Evolutionary conservation across 1,140 invertebrate genomes (phyloP).

Genomic region (Drosophila sp.): DNA sequence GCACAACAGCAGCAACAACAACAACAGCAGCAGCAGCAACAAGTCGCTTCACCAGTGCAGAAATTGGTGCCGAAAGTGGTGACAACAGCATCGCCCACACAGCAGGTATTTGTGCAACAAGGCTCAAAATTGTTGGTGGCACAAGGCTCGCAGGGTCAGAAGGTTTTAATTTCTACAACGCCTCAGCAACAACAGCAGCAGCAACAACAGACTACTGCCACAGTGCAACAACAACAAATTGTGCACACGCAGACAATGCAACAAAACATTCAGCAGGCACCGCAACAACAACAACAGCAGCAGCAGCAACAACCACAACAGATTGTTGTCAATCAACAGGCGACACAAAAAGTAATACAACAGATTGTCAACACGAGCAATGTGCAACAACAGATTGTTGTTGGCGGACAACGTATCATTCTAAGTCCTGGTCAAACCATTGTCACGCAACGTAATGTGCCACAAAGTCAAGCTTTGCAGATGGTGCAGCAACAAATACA

Average conservation of each 20-base stretch:
- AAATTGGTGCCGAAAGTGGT: slow-evolving; percentile 61
- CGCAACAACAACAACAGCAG: slow-evolving; percentile 36
- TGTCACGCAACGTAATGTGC: slow-evolving; percentile 77
- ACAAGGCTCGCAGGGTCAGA: slow-evolving; percentile 80
- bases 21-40: slow-evolving; percentile 52
- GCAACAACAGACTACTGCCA: slow-evolving; percentile 25
- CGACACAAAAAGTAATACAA: slow-evolving; percentile 81
- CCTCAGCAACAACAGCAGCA: slow-evolving; percentile 52
- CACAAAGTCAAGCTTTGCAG: slow-evolving; percentile 73
- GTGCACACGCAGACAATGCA: slow-evolving; percentile 70
- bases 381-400: slow-evolving; percentile 82
- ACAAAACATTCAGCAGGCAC: slow-evolving; percentile 42
- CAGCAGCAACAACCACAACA: slow-evolving; percentile 67
- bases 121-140: slow-evolving; percentile 76
- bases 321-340: slow-evolving; percentile 66
- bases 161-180: slow-evolving; percentile 73
- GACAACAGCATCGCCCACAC: slow-evolving; percentile 49
- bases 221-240: slow-evolving; percentile 66
- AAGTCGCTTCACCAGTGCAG: slow-evolving; percentile 50
- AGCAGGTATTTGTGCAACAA: slow-evolving; percentile 77
- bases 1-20: slow-evolving; percentile 58
- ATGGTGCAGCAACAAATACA: slow-evolving; percentile 82
- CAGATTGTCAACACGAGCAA: slow-evolving; percentile 84
- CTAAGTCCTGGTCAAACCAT: slow-evolving; percentile 83
- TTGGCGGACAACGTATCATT: slow-evolving; percentile 80